Conservation (phyloP, 2,888 invertebrate species). For the Eupithecia subfuscata region DNA sequence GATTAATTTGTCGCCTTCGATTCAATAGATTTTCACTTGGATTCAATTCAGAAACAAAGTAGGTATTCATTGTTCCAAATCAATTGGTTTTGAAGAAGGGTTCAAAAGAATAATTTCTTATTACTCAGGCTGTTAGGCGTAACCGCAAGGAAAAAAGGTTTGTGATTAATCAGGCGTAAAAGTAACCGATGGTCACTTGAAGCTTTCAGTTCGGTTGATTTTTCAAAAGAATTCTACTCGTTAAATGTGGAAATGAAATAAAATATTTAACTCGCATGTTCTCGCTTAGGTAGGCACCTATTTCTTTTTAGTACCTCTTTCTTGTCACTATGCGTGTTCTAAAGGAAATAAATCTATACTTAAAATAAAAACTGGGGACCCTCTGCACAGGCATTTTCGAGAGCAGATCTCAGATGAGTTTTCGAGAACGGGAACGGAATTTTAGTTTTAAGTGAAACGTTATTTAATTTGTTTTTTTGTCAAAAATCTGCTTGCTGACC, state of each 20-base stretch:
- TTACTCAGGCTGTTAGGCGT: conserved; percentile 21
- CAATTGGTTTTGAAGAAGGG: conserved; percentile 34
- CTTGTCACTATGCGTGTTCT: not conserved
- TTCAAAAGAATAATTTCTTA: conserved; percentile 38
- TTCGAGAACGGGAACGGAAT: not conserved
- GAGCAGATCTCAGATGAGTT: not conserved
- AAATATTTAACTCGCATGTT: not conserved
- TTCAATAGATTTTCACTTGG: conserved; percentile 33
- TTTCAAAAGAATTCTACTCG: conserved; percentile 11
- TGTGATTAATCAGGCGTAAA: conserved; percentile 40
- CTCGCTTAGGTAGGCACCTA: not conserved
- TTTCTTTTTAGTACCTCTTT: not conserved
- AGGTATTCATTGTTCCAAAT: conserved; percentile 38
- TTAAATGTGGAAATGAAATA: not conserved
- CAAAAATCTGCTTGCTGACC: not conserved
- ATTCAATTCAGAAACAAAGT: conserved; percentile 24
- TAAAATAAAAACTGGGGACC: not conserved
- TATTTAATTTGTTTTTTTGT: not conserved
- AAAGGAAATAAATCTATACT: not conserved
- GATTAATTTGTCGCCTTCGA: conserved; percentile 23
- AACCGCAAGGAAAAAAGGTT: conserved; percentile 36
- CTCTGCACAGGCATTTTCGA: not conserved
- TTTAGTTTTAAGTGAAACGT: not conserved
- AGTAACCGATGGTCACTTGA: conserved; percentile 34
- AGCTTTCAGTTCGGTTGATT: conserved; percentile 27